phyloP scores from a whole-genome alignment of 2,888 invertebrate genomes.

The Ptilodon capucinus region DNA sequence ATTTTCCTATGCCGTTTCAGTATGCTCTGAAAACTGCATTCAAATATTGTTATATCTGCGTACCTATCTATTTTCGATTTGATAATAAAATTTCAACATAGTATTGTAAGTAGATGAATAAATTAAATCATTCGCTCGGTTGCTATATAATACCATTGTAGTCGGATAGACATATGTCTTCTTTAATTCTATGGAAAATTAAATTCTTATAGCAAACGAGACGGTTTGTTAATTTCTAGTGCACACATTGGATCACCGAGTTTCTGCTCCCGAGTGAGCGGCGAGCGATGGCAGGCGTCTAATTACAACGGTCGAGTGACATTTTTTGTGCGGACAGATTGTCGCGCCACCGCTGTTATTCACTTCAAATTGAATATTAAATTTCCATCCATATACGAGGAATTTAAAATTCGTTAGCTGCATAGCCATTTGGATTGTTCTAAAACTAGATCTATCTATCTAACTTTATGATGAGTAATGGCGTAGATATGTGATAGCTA shows the following conservation, averaged over 20 bases:
- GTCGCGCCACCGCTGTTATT: constrained; percentile 65
- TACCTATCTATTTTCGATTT: too few species aligned
- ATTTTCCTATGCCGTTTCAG: too few species aligned
- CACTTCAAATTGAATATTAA: constrained; percentile 68
- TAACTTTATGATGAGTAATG: constrained; percentile 14
- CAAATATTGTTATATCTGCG: too few species aligned
- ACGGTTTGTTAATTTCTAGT: background rate
- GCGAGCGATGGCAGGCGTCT: constrained; percentile 41
- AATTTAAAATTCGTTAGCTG: constrained; percentile 37
- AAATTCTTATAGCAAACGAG: background rate
- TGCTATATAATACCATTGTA: too few species aligned
- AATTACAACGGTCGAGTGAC: constrained; percentile 70
- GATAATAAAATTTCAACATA: too few species aligned
- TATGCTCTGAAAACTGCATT: too few species aligned
- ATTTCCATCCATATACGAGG: constrained; percentile 46
- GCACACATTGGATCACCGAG: constrained; percentile 7
- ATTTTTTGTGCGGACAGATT: constrained; percentile 70
- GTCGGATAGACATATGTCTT: too few species aligned
- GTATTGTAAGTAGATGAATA: too few species aligned
- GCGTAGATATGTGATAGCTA: background rate
- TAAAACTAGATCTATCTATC: constrained; percentile 8
- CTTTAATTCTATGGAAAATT: too few species aligned
- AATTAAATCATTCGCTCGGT: too few species aligned
- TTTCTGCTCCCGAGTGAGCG: constrained; percentile 40
- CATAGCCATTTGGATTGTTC: constrained; percentile 30